A percentile compares a stretch with the other conserved stretches of the same genome.
phyloP scores from a whole-genome alignment of 2,888 invertebrate genomes.

The Myathropa florea region DNA sequence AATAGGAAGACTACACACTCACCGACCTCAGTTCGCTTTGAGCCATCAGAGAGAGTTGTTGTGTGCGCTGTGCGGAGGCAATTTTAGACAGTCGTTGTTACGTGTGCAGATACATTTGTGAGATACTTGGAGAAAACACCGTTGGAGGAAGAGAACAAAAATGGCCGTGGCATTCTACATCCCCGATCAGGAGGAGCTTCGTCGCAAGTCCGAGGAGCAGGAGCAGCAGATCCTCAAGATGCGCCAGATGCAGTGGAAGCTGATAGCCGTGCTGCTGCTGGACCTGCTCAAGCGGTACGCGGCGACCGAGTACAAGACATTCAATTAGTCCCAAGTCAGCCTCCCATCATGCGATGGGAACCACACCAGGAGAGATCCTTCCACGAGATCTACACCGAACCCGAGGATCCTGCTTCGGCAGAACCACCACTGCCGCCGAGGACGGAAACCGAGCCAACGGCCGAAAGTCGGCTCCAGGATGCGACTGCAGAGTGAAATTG shows the following conservation, averaged over 20 bases:
- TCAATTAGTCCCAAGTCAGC: neutral
- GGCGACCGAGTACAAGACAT: neutral
- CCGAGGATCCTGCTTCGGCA: neutral
- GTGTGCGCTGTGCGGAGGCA: slow-evolving; percentile 17
- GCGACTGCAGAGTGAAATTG: slow-evolving; percentile 65
- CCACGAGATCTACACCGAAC: neutral
- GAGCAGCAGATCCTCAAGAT: slow-evolving; percentile 76
- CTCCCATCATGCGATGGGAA: neutral
- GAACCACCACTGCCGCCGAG: neutral
- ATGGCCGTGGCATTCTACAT: slow-evolving; percentile 79
- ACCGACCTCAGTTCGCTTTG: slow-evolving; percentile 60
- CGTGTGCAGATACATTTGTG: neutral
- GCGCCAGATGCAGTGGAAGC: slow-evolving; percentile 75
- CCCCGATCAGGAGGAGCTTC: slow-evolving; percentile 77
- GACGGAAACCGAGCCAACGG: neutral
- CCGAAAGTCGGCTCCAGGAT: slow-evolving; percentile 6
- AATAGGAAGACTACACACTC: slow-evolving; percentile 55
- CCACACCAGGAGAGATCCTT: neutral
- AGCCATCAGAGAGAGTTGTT: slow-evolving; percentile 71
- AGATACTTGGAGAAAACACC: slow-evolving; percentile 33
- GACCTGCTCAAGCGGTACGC: neutral
- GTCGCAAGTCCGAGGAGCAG: slow-evolving; percentile 77
- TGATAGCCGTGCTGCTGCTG: slow-evolving; percentile 71
- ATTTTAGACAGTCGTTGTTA: slow-evolving; percentile 54
- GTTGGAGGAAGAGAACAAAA: slow-evolving; percentile 42